Evolutionary conservation across 2,888 invertebrate species (phyloP).

Genomic region (Platynereis dumerilii): DNA sequence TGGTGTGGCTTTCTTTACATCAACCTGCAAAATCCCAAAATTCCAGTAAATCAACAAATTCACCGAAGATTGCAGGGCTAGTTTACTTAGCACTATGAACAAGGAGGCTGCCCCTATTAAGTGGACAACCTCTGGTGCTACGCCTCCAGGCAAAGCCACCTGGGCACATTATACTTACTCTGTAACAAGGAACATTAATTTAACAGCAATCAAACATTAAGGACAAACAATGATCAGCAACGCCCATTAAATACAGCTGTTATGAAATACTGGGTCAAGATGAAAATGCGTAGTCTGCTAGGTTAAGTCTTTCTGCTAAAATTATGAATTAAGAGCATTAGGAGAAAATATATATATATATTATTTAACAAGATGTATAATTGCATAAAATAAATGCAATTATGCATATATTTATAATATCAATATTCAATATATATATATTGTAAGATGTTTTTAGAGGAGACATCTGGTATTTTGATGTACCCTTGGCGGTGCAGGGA

Average conservation of each 20-base stretch:
- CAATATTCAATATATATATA: no score
- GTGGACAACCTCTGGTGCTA: no score
- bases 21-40: slow-evolving; percentile 61
- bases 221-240: slow-evolving; percentile 7
- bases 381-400: slow-evolving; percentile 8
- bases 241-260: slow-evolving; percentile 7
- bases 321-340: slow-evolving; percentile 24
- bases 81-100: no score
- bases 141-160: no score
- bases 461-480: slow-evolving; percentile 21
- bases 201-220: background rate
- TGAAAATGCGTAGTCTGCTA: no score
- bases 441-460: slow-evolving; percentile 5
- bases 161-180: slow-evolving; percentile 5
- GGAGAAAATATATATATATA: no score
- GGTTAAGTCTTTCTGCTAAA: background rate
- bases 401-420: background rate
- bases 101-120: no score
- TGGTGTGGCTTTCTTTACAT: slow-evolving; percentile 93
- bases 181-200: slow-evolving; percentile 8
- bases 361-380: slow-evolving; percentile 10
- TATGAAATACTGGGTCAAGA: background rate
- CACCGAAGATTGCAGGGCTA: no score
- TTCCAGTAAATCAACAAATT: background rate
- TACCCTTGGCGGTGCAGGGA: slow-evolving; percentile 22